Conservation (phyloP, 2,888 invertebrate species). For the Alloplasta piceator region DNA sequence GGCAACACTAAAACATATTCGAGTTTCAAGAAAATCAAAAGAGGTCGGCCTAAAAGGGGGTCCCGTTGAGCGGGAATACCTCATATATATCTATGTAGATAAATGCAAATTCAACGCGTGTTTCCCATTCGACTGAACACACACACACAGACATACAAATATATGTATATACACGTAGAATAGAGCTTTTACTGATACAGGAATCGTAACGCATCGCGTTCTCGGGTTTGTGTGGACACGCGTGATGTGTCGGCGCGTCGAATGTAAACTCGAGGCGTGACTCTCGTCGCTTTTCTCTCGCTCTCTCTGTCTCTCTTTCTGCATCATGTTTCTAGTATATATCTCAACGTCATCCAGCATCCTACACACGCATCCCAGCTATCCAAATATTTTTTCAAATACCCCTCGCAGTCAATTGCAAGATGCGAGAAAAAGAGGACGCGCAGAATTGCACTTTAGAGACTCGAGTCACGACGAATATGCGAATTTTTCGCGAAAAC, state of each 20-base stretch:
- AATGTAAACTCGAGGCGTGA: conserved; percentile 62
- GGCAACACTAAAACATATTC: too few species aligned
- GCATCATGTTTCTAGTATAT: conserved; percentile 10
- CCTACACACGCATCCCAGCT: conserved; percentile 28
- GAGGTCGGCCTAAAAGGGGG: too few species aligned
- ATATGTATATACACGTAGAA: not conserved
- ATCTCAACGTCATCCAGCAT: conserved; percentile 45
- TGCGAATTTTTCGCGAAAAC: not conserved
- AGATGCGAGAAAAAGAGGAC: not conserved
- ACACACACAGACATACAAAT: not conserved
- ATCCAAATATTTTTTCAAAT: conserved; percentile 60
- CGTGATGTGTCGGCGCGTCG: conserved; percentile 58
- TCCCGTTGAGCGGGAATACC: too few species aligned
- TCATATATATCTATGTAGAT: conserved; percentile 22
- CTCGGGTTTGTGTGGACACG: conserved; percentile 37
- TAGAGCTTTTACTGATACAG: conserved; percentile 29
- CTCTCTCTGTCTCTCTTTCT: conserved; percentile 13
- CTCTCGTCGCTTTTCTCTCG: conserved; percentile 12
- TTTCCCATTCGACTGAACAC: conserved; percentile 51
- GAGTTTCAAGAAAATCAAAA: too few species aligned
- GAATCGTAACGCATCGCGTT: conserved; percentile 43
- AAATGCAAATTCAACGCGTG: conserved; percentile 57
- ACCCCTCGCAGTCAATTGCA: conserved; percentile 40
- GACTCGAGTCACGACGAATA: conserved; percentile 31
- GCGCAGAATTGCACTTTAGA: not conserved